Conservation (phyloP, 1,140 invertebrate genomes). For the Zaprionus africanus region DNA sequence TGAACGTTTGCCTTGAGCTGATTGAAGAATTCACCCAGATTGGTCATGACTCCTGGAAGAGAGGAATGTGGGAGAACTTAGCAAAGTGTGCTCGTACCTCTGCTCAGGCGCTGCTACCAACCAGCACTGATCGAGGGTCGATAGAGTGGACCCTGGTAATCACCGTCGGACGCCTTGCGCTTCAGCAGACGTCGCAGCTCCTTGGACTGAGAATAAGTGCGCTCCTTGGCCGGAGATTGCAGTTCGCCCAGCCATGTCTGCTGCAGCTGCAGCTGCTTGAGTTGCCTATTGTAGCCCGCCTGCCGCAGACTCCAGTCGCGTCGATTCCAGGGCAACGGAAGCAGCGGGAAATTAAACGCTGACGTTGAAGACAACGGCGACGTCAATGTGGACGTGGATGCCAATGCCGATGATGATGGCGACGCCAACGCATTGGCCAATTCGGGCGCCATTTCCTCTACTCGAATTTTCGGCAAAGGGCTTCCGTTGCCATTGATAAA, state of each 20-base stretch:
- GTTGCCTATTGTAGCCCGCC: slow-evolving; percentile 21
- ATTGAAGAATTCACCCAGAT: slow-evolving; percentile 80
- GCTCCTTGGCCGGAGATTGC: slow-evolving; percentile 58
- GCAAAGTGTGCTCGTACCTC: not conserved
- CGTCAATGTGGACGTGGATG: not conserved
- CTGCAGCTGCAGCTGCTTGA: slow-evolving; percentile 53
- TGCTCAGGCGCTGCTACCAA: slow-evolving; percentile 27
- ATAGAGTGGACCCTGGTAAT: slow-evolving; percentile 37
- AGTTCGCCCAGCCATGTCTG: slow-evolving; percentile 43
- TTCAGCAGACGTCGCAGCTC: slow-evolving; percentile 35
- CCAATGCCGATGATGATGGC: not conserved
- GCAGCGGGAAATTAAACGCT: slow-evolving; percentile 45
- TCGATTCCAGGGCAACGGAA: slow-evolving; percentile 44
- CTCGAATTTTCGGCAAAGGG: slow-evolving; percentile 52
- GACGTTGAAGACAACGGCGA: not conserved
- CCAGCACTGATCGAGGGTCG: slow-evolving; percentile 75
- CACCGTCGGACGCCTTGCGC: slow-evolving; percentile 24
- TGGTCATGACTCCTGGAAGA: slow-evolving; percentile 78
- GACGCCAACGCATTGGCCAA: slow-evolving; percentile 21
- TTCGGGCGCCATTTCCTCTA: slow-evolving; percentile 58
- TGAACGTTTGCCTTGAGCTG: slow-evolving; percentile 74
- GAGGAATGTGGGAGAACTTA: slow-evolving; percentile 33
- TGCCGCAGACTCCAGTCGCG: slow-evolving; percentile 26
- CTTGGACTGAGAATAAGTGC: slow-evolving; percentile 21
- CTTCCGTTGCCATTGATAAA: slow-evolving; percentile 56